Conservation (phyloP, 2,113 vertebrate species). For the Siphamia tubifer region DNA sequence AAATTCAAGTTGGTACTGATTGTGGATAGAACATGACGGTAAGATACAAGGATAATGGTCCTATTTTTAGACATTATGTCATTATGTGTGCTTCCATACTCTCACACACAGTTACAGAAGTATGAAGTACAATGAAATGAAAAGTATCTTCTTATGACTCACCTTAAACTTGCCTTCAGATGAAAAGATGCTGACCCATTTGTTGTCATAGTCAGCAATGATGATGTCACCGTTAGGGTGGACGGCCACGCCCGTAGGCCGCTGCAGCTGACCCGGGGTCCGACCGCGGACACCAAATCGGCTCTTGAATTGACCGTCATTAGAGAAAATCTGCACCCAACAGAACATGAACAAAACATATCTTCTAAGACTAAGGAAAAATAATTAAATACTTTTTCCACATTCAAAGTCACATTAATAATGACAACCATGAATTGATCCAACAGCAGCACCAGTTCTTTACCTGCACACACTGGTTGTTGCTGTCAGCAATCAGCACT, state of each 20-base stretch:
- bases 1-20: too few species aligned
- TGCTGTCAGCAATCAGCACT: constrained; percentile 97
- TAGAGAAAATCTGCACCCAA: constrained; percentile 90
- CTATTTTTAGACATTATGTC: too few species aligned
- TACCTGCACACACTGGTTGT: constrained; percentile 99
- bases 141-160: background rate
- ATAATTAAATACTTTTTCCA: too few species aligned
- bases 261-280: constrained; percentile 92
- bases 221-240: constrained; percentile 97
- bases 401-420: background rate
- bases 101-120: too few species aligned
- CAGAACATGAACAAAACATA: background rate
- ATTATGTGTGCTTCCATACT: too few species aligned
- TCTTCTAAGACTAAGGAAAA: background rate
- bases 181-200: constrained; percentile 99
- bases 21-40: too few species aligned
- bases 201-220: constrained; percentile 98
- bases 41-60: too few species aligned
- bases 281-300: constrained; percentile 94
- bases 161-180: constrained; percentile 98
- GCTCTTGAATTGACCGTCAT: constrained; percentile 93
- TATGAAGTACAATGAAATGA: too few species aligned
- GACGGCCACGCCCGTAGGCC: constrained; percentile 93
- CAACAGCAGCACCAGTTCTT: background rate
- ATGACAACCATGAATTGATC: background rate